phyloP scores from a whole-genome alignment of 2,113 vertebrate species.

The Charina bottae region DNA sequence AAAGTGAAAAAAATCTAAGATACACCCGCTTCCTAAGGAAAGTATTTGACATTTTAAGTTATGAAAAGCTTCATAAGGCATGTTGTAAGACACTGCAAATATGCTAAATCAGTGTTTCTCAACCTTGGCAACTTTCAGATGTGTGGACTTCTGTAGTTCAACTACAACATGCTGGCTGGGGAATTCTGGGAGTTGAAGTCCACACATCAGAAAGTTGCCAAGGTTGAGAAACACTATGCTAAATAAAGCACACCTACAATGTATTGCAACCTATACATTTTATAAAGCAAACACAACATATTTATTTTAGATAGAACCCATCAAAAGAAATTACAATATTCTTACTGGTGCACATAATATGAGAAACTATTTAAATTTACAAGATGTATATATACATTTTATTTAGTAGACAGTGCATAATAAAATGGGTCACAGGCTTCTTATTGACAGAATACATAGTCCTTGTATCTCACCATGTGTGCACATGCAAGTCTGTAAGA shows the following conservation, averaged over 20 bases:
- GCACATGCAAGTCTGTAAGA: not conserved
- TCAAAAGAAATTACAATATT: not conserved
- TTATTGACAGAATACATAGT: not conserved
- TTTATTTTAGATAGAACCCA: not conserved
- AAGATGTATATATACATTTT: not conserved
- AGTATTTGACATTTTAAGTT: slow-evolving; percentile 8
- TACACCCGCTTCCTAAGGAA: slow-evolving; percentile 34
- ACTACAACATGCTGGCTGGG: too few species aligned
- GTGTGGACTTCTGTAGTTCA: too few species aligned
- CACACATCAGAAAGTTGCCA: too few species aligned
- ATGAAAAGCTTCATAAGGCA: not conserved
- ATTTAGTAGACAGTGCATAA: not conserved
- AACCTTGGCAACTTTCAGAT: too few species aligned
- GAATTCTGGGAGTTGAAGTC: too few species aligned
- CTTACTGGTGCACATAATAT: not conserved
- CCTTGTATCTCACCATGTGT: not conserved
- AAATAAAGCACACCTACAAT: not conserved
- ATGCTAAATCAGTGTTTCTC: not conserved
- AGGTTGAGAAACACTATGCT: too few species aligned
- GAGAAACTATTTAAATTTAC: not conserved
- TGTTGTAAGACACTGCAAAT: not conserved
- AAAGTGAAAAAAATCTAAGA: slow-evolving; percentile 56
- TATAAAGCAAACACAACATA: not conserved
- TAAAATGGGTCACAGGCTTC: not conserved
- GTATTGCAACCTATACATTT: not conserved